Base-by-base conservation (phyloP, 2,797 vertebrate genomes). In the Parauchenoglanis ngamensis region DNA sequence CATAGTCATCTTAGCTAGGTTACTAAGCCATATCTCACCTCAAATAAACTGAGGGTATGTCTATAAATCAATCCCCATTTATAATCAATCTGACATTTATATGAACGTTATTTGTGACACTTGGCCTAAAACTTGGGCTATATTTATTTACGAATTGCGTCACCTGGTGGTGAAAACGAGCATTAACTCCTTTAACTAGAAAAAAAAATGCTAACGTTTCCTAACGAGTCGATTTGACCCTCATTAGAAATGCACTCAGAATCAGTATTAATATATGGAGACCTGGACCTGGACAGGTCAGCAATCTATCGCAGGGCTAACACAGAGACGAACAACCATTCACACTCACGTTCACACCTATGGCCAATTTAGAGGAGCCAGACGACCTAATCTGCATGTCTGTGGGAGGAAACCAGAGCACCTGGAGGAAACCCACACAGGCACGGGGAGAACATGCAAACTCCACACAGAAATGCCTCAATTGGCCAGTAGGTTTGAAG, bases 161-260 rank as follows among this genome's bases (percentile, higher is more conserved):
- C 88, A 80, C 46, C 88, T 86, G 49, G 56, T 84, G 85, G 56
- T 73, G 4, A 80, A 70, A 75, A 44, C 3, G 3, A 1, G 13
- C 7, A 59, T 73, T 81, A 40, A 79, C 77, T 25, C 31, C 31
- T 6, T 61, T 25, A 52, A 28, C 23, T 31, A 11, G 31, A 6
- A 17, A 19, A 52, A 35, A 17, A 31, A 56, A 19, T 56, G n/a
- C 15, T 21, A 52, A 15, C 19, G 31, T 23, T 21, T 72, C 13
- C 31, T 40, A 44, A 52, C 5, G 46, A 28, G 49, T 31, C n/a
- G 13, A 19, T 54, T 77, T 56, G 17, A 1, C 49, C 21, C 49
- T 10, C n/a, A 56, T 56, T 56, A 31, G 7, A 31, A 77, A 10
- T 3, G 28, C 25, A 77, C n/a, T 1, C 13, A 49, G 21, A 75